These are phyloP conservation scores for Heliornis fulica DNA, from an alignment of 2,113 vertebrate species.

Conservation along the genomic window DNA sequence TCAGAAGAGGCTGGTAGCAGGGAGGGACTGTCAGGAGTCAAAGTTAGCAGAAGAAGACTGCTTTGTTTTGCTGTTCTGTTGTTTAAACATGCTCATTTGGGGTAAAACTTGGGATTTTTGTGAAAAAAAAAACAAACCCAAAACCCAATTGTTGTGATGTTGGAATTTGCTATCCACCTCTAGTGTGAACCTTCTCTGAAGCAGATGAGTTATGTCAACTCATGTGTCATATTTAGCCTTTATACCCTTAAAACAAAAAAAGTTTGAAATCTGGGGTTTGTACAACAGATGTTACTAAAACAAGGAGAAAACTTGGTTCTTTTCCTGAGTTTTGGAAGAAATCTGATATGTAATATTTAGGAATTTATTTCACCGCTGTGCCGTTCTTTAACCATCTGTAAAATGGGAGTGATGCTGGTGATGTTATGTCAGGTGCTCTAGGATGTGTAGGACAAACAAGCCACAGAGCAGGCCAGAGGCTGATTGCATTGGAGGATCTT, in stretches of 20 bases:
- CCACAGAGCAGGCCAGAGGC: background rate
- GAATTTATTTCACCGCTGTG: background rate
- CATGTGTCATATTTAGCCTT: constrained; percentile 54
- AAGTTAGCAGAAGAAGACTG: constrained; percentile 37
- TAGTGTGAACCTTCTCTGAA: constrained; percentile 61
- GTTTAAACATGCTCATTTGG: background rate
- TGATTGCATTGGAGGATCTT: background rate
- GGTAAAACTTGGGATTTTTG: constrained; percentile 26
- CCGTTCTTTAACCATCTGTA: constrained; percentile 31
- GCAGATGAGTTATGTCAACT: constrained; percentile 63
- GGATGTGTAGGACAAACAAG: background rate
- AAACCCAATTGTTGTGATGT: background rate
- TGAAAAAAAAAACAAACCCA: background rate
- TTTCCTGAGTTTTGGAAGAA: constrained; percentile 34
- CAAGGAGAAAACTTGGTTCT: constrained; percentile 1
- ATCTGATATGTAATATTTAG: constrained; percentile 10
- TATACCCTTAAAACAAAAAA: constrained; percentile 70
- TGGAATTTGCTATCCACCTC: background rate
- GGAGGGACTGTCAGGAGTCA: constrained; percentile 1
- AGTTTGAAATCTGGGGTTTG: constrained; percentile 43
- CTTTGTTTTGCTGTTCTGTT: background rate
- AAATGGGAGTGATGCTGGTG: background rate
- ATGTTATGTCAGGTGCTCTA: constrained; percentile 27
- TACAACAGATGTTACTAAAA: background rate
- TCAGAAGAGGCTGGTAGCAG: constrained; percentile 54